phyloP scores from a whole-genome alignment of 2,888 invertebrate genomes.

The Diaperis boleti region DNA sequence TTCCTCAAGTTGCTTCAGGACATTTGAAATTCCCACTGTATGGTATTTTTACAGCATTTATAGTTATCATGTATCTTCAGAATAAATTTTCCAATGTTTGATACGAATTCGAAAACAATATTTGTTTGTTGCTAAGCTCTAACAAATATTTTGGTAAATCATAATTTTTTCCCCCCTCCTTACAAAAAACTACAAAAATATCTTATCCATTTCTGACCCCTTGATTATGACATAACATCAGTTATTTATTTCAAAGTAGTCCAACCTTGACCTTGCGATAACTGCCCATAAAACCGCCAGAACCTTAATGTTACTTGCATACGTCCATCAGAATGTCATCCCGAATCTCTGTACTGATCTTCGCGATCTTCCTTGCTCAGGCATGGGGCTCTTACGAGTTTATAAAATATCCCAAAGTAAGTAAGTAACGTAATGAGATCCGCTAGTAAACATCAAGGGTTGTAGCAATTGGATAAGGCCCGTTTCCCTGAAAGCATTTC shows the following conservation, averaged over 20 bases:
- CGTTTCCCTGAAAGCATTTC: constrained; percentile 1
- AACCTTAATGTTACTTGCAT: background rate
- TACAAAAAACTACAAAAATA: background rate
- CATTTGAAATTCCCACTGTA: too few relatives aligned
- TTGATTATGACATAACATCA: background rate
- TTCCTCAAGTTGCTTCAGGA: too few relatives aligned
- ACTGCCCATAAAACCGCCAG: constrained; percentile 8
- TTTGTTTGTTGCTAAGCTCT: too few relatives aligned
- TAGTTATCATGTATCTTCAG: too few relatives aligned
- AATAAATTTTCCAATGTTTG: too few relatives aligned
- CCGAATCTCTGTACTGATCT: background rate
- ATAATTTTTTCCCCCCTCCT: too few relatives aligned
- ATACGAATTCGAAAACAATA: too few relatives aligned
- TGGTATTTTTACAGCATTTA: too few relatives aligned
- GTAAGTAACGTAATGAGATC: background rate
- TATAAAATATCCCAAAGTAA: background rate
- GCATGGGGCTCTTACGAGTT: background rate
- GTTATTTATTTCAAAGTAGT: background rate
- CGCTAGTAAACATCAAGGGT: background rate
- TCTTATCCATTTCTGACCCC: background rate
- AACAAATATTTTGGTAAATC: too few relatives aligned
- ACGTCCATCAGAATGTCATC: constrained; percentile 4
- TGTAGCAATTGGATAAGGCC: constrained; percentile 2
- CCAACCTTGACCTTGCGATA: constrained; percentile 11
- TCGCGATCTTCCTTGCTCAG: background rate